A percentile compares a stretch with the other conserved stretches of the same genome.
Conservation (phyloP, 2,797 vertebrate genomes). For the Pagetopsis macropterus region DNA sequence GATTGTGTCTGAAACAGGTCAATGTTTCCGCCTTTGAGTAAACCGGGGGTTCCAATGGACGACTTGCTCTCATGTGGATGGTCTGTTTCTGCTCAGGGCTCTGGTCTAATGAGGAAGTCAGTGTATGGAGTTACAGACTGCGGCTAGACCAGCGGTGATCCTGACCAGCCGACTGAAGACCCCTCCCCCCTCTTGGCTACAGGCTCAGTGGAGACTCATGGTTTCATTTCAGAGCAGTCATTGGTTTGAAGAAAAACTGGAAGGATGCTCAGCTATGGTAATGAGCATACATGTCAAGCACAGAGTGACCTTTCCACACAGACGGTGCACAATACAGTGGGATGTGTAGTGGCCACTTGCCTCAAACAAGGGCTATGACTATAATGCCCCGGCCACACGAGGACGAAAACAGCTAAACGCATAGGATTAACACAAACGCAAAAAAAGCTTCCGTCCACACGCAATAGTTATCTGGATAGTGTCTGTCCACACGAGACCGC, state of each 20-base stretch:
- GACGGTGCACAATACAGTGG: not conserved
- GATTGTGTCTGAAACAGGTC: constrained; percentile 11
- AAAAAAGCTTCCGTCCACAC: too few relatives aligned
- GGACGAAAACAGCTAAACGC: too few relatives aligned
- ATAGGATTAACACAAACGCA: too few relatives aligned
- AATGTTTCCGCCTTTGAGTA: constrained; percentile 23
- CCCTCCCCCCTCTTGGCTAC: constrained; percentile 5
- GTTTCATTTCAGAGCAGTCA: constrained; percentile 4
- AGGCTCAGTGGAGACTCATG: constrained; percentile 30
- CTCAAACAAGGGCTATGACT: not conserved
- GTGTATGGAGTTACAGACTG: constrained; percentile 49
- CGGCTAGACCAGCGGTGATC: constrained; percentile 38
- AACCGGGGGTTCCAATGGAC: constrained; percentile 42
- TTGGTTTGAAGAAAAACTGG: constrained; percentile 12
- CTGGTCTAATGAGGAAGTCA: constrained; percentile 65
- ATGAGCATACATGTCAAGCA: not conserved
- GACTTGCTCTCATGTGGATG: constrained; percentile 43
- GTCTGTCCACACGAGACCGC: too few relatives aligned
- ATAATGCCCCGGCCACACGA: too few relatives aligned
- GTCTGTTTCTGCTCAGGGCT: constrained; percentile 60
- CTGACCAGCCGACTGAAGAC: constrained; percentile 27
- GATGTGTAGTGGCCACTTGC: not conserved
- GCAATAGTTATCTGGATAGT: too few relatives aligned
- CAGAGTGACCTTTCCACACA: not conserved
- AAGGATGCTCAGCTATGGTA: not conserved